These are phyloP conservation scores for Sepiola atlantica DNA, from an alignment of 2,888 invertebrate species.

Conservation along the genomic window DNA sequence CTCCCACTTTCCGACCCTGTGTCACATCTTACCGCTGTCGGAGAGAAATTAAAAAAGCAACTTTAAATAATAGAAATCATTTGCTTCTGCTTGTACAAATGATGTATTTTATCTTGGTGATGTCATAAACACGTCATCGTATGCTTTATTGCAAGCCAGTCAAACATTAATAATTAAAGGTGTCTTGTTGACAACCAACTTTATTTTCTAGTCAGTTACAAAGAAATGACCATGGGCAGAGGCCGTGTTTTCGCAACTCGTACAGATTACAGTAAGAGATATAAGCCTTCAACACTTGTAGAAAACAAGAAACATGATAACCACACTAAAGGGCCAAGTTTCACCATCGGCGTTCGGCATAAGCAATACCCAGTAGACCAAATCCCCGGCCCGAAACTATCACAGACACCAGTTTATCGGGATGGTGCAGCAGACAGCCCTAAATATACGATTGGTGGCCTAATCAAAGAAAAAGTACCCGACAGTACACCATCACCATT, in stretches of 20 bases:
- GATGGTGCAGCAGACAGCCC: neutral
- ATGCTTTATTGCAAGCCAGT: neutral
- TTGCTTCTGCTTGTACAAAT: neutral
- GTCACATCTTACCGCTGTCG: too few species aligned
- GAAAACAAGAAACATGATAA: neutral
- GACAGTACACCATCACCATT: neutral
- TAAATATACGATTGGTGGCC: neutral
- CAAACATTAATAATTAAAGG: neutral
- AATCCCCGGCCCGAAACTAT: neutral
- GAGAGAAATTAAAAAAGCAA: too few species aligned
- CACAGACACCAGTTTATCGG: neutral
- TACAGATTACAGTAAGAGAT: neutral
- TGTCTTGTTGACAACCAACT: neutral
- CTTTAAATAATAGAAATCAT: too few species aligned
- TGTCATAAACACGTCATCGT: neutral
- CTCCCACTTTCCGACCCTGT: too few species aligned
- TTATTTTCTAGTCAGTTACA: neutral
- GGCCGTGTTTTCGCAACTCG: neutral
- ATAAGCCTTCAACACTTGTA: neutral
- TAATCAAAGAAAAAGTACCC: neutral
- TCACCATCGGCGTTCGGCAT: neutral
- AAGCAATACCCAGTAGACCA: neutral
- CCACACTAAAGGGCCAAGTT: neutral
- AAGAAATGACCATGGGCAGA: neutral
- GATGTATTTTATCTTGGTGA: neutral